Conservation (phyloP, 2,888 invertebrate species). For the Nemoura dubitans region DNA sequence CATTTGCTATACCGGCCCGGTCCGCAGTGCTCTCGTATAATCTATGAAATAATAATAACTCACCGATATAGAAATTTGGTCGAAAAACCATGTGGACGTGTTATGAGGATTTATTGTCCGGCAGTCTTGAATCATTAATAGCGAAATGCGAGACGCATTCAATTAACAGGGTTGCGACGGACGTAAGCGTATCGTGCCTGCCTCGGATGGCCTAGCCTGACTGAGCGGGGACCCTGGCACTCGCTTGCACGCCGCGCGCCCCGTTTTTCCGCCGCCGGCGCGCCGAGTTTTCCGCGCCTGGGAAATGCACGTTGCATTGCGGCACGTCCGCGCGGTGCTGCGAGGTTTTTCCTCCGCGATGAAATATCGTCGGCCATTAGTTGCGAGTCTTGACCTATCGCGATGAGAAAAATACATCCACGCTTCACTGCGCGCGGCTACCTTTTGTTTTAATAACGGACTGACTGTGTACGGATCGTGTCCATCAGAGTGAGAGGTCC, state of each 20-base stretch:
- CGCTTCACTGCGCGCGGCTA: background rate
- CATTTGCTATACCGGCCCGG: background rate
- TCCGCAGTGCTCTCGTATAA: background rate
- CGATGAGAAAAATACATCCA: background rate
- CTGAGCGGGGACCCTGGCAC: background rate
- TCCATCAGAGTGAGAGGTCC: background rate
- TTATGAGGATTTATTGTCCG: conserved; percentile 3
- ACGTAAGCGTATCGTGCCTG: background rate
- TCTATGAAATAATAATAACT: conserved; percentile 8
- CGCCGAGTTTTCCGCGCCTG: too few relatives aligned
- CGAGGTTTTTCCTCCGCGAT: background rate
- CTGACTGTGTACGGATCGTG: background rate
- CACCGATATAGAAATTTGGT: background rate
- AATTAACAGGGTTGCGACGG: background rate
- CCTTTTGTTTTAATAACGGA: background rate
- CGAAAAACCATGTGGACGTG: background rate
- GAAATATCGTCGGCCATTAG: background rate
- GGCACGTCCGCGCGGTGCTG: too few relatives aligned
- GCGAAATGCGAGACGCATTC: background rate
- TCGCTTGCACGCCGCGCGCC: too few relatives aligned
- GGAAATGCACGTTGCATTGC: too few relatives aligned
- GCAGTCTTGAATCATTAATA: background rate
- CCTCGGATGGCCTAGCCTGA: background rate
- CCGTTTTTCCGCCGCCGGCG: too few relatives aligned
- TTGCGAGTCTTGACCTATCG: background rate